Evolutionary conservation across 2,888 invertebrate species (phyloP).

Genomic region (Peribatodes rhomboidaria): DNA sequence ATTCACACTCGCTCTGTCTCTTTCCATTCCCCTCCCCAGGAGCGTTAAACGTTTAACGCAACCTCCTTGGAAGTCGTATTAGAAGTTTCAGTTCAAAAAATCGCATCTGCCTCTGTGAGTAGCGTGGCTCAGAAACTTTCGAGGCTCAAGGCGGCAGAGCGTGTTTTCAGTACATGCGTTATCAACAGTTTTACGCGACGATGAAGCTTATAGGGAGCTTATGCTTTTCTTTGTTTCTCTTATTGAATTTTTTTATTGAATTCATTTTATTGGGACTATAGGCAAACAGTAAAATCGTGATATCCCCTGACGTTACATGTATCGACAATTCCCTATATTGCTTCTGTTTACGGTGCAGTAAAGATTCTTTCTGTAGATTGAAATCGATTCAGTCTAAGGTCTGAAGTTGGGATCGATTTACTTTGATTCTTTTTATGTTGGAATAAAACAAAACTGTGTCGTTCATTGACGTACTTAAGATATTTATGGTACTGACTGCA

Average conservation of each 20-base stretch:
- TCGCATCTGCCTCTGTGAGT: slow-evolving; percentile 13
- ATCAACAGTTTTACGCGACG: slow-evolving; percentile 57
- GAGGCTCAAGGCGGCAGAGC: slow-evolving; percentile 19
- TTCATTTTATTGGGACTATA: slow-evolving; percentile 38
- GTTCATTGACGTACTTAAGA: background rate
- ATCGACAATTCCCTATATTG: slow-evolving; percentile 39
- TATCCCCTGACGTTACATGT: slow-evolving; percentile 36
- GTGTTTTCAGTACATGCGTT: slow-evolving; percentile 60
- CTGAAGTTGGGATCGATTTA: slow-evolving; percentile 22
- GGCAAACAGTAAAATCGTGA: slow-evolving; percentile 38
- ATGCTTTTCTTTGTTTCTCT: slow-evolving; percentile 43
- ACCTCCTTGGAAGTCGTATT: no score
- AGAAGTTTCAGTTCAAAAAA: background rate
- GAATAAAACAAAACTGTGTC: slow-evolving; percentile 14
- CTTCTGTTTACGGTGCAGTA: slow-evolving; percentile 39
- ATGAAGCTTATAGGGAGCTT: slow-evolving; percentile 48
- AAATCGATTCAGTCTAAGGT: slow-evolving; percentile 18
- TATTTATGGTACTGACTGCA: no score
- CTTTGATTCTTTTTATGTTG: slow-evolving; percentile 27
- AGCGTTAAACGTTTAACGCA: no score
- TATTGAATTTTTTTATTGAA: slow-evolving; percentile 43
- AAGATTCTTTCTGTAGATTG: slow-evolving; percentile 33
- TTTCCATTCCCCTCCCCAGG: no score
- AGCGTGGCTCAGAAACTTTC: background rate
- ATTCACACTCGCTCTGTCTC: no score